A percentile compares a stretch with the other conserved stretches of the same genome.
Evolutionary conservation across 2,888 invertebrate species (phyloP).

Genomic region (Xestia ashworthii): DNA sequence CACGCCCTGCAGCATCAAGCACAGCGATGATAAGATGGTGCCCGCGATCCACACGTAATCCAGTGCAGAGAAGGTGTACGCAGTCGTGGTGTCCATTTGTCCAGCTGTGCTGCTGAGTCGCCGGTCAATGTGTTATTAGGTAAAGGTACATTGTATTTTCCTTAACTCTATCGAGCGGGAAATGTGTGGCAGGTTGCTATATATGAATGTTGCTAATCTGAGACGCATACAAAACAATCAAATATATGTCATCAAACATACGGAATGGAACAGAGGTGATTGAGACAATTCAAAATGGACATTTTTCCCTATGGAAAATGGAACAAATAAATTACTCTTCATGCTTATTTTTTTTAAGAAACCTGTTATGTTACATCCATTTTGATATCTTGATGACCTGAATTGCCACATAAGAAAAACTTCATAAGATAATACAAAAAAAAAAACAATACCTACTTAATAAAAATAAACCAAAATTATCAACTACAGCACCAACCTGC

Average conservation of each 20-base stretch:
- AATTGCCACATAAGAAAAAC: neutral
- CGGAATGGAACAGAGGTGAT: neutral
- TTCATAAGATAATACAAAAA: neutral
- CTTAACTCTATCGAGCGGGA: constrained; percentile 36
- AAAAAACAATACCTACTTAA: neutral
- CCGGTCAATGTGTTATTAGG: neutral
- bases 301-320: neutral
- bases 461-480: neutral
- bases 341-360: neutral
- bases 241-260: neutral
- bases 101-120: neutral
- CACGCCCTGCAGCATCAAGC: constrained; percentile 71
- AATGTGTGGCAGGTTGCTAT: neutral
- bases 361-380: neutral
- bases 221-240: neutral
- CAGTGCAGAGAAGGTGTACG: neutral
- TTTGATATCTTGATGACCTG: neutral
- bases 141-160: neutral
- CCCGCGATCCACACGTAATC: constrained; percentile 74
- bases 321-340: neutral
- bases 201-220: neutral
- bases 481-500: neutral
- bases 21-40: constrained; percentile 69
- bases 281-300: neutral
- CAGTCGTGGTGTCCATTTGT: neutral